Evolutionary conservation across 1,140 invertebrate genomes (phyloP).

Genomic region (Pachypsylla venusta): DNA sequence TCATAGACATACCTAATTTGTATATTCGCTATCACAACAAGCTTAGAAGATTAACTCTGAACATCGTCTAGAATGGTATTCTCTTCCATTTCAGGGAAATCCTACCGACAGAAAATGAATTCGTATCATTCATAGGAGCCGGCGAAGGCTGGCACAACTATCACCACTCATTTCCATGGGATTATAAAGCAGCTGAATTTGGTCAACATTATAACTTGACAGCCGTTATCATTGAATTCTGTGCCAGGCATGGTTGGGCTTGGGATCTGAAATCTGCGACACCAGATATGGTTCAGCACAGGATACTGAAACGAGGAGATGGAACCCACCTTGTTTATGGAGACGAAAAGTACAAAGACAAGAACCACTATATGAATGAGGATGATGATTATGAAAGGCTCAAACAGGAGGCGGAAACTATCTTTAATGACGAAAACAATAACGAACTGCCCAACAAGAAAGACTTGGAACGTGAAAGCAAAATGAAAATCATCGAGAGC

Average conservation of each 20-base stretch:
- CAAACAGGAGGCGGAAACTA: not conserved
- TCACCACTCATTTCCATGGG: slow-evolving; percentile 80
- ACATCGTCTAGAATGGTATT: no score
- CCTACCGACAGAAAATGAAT: slow-evolving; percentile 43
- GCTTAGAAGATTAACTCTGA: no score
- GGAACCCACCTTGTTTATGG: slow-evolving; percentile 15
- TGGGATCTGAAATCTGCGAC: slow-evolving; percentile 45
- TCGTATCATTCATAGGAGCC: slow-evolving; percentile 38
- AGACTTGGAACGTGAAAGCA: not conserved
- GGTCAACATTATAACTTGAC: slow-evolving; percentile 33
- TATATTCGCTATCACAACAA: no score
- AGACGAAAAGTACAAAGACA: not conserved
- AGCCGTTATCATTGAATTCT: slow-evolving; percentile 34
- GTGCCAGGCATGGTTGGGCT: slow-evolving; percentile 36
- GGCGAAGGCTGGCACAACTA: slow-evolving; percentile 68
- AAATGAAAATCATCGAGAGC: not conserved
- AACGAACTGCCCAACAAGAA: not conserved
- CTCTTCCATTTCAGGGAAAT: slow-evolving; percentile 42
- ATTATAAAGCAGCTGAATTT: slow-evolving; percentile 69
- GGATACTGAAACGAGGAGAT: slow-evolving; percentile 16
- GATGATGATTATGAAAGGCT: not conserved
- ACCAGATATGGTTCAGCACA: slow-evolving; percentile 31
- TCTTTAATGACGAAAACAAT: not conserved
- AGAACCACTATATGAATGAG: not conserved
- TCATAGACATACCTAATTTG: no score